phyloP scores from a whole-genome alignment of 1,140 invertebrate species.

The Leptinotarsa texana region DNA sequence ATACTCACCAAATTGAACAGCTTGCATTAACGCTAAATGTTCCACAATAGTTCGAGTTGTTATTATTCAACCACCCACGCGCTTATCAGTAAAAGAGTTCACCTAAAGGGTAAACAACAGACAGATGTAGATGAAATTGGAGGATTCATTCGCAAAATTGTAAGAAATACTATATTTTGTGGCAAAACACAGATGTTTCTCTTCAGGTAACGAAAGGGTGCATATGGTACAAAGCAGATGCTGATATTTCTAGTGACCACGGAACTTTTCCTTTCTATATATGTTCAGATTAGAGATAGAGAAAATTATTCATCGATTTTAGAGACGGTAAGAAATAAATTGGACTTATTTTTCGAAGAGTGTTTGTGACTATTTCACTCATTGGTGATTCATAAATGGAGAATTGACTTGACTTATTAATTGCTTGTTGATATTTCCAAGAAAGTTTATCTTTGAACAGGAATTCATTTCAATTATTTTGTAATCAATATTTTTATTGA shows the following conservation, averaged over 20 bases:
- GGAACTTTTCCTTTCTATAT: constrained; percentile 28
- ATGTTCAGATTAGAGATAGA: not conserved
- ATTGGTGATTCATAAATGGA: no score
- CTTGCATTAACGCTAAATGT: constrained; percentile 10
- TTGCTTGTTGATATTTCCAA: no score
- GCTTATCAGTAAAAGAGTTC: constrained; percentile 23
- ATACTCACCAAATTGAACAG: constrained; percentile 14
- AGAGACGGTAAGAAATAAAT: not conserved
- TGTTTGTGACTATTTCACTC: no score
- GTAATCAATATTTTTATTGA: no score
- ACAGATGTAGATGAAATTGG: constrained; percentile 25
- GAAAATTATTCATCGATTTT: not conserved
- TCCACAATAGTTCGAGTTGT: constrained; percentile 16
- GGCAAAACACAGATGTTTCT: constrained; percentile 31
- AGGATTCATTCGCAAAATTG: constrained; percentile 25
- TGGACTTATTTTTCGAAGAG: not conserved
- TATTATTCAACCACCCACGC: constrained; percentile 26
- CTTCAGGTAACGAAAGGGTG: constrained; percentile 32
- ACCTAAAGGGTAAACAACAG: constrained; percentile 22
- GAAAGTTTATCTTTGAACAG: no score
- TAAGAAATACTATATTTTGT: constrained; percentile 32
- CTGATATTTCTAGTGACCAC: constrained; percentile 17
- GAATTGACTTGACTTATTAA: no score
- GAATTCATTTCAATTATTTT: no score
- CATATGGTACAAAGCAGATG: constrained; percentile 27